These are phyloP conservation scores for Aphis craccivora DNA, from an alignment of 1,140 invertebrate genomes.

Conservation along the genomic window DNA sequence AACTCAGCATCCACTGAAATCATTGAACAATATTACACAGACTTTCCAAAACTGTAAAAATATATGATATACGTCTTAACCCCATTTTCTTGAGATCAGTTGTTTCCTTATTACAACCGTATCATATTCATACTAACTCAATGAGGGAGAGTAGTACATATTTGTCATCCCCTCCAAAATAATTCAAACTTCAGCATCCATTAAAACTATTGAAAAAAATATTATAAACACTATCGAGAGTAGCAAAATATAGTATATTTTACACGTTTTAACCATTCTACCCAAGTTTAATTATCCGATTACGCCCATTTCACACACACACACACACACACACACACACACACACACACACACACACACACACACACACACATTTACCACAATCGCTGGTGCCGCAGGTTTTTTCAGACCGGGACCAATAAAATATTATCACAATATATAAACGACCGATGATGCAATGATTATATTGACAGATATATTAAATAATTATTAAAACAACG, in stretches of 20 bases:
- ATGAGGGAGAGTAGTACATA: neutral
- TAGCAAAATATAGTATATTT: neutral
- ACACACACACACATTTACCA: neutral
- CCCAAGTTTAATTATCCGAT: neutral
- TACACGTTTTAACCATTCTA: neutral
- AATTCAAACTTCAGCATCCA: neutral
- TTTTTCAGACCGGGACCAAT: constrained; percentile 39
- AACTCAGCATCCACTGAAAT: neutral
- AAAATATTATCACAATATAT: constrained; percentile 10
- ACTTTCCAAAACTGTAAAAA: neutral
- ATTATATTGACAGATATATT: neutral
- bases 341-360: neutral
- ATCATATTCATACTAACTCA: neutral
- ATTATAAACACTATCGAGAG: neutral
- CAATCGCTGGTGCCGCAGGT: neutral
- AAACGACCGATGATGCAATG: neutral
- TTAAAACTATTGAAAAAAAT: neutral
- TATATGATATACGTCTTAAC: neutral
- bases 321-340: neutral
- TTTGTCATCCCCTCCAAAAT: neutral
- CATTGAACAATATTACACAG: neutral
- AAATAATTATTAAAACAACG: neutral
- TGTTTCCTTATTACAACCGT: neutral
- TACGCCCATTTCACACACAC: neutral
- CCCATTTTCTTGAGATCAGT: neutral